Conservation (phyloP, 2,113 vertebrate species). For the Myotis yumanensis region DNA sequence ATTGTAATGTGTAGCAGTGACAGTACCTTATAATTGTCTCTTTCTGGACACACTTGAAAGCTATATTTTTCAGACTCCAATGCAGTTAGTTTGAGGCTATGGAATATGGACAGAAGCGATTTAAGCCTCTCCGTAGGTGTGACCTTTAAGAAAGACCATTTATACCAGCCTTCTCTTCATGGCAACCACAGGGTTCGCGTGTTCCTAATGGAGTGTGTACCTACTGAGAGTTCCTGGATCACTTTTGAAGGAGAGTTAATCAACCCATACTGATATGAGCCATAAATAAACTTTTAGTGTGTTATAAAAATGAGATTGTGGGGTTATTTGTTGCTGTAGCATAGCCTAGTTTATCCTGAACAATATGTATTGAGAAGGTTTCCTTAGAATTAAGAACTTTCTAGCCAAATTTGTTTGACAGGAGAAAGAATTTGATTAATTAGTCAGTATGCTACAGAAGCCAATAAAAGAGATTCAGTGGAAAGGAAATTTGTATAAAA, state of each 20-base stretch:
- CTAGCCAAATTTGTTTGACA: not conserved
- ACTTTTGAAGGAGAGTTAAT: not conserved
- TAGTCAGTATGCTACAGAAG: not conserved
- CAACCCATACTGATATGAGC: not conserved
- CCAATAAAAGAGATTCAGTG: not conserved
- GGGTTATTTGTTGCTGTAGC: not conserved
- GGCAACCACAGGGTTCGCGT: not conserved
- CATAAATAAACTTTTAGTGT: not conserved
- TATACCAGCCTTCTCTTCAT: not conserved
- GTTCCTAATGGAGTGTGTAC: not conserved
- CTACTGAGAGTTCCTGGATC: not conserved
- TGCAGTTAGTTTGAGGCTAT: not conserved
- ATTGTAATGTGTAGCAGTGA: not conserved
- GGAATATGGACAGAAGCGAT: not conserved
- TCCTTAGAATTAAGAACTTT: not conserved
- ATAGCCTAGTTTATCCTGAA: not conserved
- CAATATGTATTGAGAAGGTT: not conserved
- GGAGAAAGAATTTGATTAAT: not conserved
- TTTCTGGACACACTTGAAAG: not conserved
- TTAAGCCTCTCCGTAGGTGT: not conserved
- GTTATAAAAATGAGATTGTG: not conserved
- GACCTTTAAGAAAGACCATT: not conserved
- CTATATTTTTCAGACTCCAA: not conserved
- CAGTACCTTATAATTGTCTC: not conserved
- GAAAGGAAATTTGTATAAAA: slow-evolving; percentile 1